Percentiles rank a stretch among this genome's conserved stretches.
These are phyloP conservation scores for Drosophila novamexicana DNA, from an alignment of 1,140 invertebrate species.

Conservation along the genomic window DNA sequence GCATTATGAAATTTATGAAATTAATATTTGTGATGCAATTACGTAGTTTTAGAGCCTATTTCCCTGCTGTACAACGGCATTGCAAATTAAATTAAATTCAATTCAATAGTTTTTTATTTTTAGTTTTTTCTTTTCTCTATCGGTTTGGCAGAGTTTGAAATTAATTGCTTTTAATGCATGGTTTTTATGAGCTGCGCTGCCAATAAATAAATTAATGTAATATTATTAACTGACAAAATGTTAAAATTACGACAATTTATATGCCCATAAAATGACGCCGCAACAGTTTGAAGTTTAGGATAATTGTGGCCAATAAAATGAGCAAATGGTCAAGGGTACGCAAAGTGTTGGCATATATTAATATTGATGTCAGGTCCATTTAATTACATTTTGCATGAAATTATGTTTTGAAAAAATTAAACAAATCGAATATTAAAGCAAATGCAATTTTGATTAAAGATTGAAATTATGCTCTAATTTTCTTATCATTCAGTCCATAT, in stretches of 20 bases:
- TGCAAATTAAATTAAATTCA: constrained; percentile 43
- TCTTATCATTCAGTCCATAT: not conserved
- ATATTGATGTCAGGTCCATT: not conserved
- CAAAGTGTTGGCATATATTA: constrained; percentile 35
- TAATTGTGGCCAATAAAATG: constrained; percentile 20
- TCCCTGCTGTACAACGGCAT: constrained; percentile 2
- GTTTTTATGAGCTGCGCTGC: constrained; percentile 20
- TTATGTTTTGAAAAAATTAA: not conserved
- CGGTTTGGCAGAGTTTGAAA: constrained; percentile 30
- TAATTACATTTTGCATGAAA: not conserved
- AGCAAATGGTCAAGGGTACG: not conserved
- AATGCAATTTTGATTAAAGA: too few species aligned
- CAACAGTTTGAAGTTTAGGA: constrained; percentile 29
- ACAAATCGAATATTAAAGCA: not conserved
- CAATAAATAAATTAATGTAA: constrained; percentile 72
- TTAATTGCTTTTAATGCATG: constrained; percentile 64
- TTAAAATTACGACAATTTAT: constrained; percentile 70
- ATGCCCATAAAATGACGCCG: constrained; percentile 41
- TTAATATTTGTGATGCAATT: constrained; percentile 59
- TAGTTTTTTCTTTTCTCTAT: constrained; percentile 7
- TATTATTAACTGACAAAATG: constrained; percentile 72
- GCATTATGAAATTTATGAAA: constrained; percentile 72
- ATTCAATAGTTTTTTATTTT: not conserved
- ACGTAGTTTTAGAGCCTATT: constrained; percentile 25
- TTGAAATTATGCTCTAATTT: too few species aligned